Evolutionary conservation across 2,797 vertebrate species (phyloP).

Genomic region (Sebastes hubbsi): DNA sequence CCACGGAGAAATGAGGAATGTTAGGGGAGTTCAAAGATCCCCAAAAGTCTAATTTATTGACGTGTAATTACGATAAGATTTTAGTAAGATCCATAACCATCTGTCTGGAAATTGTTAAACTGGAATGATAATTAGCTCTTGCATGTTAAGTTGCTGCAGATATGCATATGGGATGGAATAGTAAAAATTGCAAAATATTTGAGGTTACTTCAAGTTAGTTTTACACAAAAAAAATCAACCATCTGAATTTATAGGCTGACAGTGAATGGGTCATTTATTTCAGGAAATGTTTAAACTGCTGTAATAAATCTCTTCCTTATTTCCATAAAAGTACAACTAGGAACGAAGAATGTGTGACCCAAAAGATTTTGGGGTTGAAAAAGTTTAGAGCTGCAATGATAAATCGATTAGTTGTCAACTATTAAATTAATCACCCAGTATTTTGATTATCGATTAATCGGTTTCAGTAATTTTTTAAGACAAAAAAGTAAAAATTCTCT

Average conservation of each 20-base stretch:
- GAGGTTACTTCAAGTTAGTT: conserved; percentile 19
- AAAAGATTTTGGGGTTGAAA: background rate
- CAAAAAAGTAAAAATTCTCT: too few species aligned
- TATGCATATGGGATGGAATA: background rate
- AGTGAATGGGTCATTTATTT: conserved; percentile 28
- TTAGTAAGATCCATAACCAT: conserved; percentile 2
- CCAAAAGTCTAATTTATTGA: background rate
- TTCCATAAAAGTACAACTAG: background rate
- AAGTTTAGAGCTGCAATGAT: background rate
- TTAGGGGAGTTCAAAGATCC: background rate
- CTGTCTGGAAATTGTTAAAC: conserved; percentile 20
- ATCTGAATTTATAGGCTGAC: conserved; percentile 10
- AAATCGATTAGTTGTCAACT: too few species aligned
- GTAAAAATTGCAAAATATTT: conserved; percentile 28
- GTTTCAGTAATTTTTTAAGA: too few species aligned
- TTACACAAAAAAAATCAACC: background rate
- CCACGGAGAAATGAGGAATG: conserved; percentile 40
- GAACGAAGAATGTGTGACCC: background rate
- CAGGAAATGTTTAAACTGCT: background rate
- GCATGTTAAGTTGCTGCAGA: background rate
- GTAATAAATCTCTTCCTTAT: conserved; percentile 24
- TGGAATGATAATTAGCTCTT: conserved; percentile 1
- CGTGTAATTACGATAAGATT: background rate
- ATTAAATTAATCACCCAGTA: too few species aligned
- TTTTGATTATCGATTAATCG: too few species aligned